Evolutionary conservation across 1,140 invertebrate species (phyloP).

Genomic region (Ceratosolen solmsi): DNA sequence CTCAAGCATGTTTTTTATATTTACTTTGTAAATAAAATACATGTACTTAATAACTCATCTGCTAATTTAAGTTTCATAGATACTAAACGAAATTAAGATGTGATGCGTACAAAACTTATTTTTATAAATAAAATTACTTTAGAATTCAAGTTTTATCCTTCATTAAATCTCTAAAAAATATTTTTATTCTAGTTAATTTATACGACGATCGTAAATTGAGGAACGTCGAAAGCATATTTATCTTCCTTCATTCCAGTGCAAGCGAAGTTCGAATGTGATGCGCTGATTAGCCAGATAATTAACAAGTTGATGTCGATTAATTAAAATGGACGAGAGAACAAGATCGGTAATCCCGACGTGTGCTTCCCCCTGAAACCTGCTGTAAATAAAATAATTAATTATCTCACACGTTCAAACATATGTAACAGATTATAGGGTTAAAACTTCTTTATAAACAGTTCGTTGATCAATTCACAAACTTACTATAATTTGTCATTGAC

Average conservation of each 20-base stretch:
- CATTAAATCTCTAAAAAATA: conserved; percentile 44
- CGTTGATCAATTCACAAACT: too few species aligned
- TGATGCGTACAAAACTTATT: conserved; percentile 47
- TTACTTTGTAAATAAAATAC: conserved; percentile 9
- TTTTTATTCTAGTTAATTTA: conserved; percentile 37
- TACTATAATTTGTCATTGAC: too few species aligned
- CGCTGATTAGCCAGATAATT: conserved; percentile 65
- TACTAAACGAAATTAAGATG: conserved; percentile 38
- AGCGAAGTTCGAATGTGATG: conserved; percentile 51
- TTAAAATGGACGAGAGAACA: conserved; percentile 68
- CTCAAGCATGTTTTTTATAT: not conserved
- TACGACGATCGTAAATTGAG: conserved; percentile 27
- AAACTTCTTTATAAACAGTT: too few species aligned
- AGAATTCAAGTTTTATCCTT: conserved; percentile 41
- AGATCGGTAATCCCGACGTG: conserved; percentile 64
- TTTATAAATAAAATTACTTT: conserved; percentile 46
- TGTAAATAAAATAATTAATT: conserved; percentile 62
- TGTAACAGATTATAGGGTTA: too few species aligned
- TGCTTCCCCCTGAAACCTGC: conserved; percentile 66
- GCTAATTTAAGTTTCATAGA: conserved; percentile 15
- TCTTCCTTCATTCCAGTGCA: conserved; percentile 41
- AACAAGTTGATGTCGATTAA: conserved; percentile 67
- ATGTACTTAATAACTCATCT: not conserved
- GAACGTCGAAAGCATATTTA: conserved; percentile 44
- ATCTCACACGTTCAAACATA: too few species aligned